Conservation (phyloP, 1,140 invertebrate species). For the Globodera ellingtonae region DNA sequence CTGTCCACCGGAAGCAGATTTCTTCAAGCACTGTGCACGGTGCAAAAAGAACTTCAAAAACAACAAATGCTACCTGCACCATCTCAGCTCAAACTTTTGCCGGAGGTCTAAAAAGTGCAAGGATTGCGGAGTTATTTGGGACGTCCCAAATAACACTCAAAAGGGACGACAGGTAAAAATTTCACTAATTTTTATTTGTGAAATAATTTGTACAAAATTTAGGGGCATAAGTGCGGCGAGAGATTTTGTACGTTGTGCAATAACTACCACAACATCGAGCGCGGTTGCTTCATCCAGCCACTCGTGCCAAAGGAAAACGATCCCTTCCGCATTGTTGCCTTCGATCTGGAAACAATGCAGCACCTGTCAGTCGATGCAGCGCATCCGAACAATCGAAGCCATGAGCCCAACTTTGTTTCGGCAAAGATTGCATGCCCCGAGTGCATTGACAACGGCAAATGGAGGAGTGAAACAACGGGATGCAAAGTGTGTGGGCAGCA, state of each 20-base stretch:
- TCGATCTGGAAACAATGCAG: slow-evolving; percentile 9
- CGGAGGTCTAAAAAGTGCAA: background rate
- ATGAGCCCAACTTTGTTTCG: slow-evolving; percentile 5
- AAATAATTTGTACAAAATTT: too few relatives aligned
- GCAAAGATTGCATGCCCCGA: background rate
- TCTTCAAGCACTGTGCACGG: background rate
- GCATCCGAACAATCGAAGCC: background rate
- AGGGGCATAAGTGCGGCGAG: background rate
- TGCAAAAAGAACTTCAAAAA: background rate
- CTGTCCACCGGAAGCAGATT: background rate
- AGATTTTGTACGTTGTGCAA: background rate
- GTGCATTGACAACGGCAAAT: background rate
- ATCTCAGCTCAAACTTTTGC: background rate
- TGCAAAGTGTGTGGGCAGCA: background rate
- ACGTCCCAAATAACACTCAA: too few relatives aligned
- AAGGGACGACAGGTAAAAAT: too few relatives aligned
- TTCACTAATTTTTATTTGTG: too few relatives aligned
- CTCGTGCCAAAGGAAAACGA: background rate
- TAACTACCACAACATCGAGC: background rate
- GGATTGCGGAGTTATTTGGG: background rate
- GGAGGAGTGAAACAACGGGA: too few relatives aligned
- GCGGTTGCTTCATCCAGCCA: background rate
- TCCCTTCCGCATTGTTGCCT: background rate
- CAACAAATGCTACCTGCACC: background rate
- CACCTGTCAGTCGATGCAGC: background rate